Conservation (phyloP, 2,888 invertebrate species). For the Mesodorylaimus sp. region DNA sequence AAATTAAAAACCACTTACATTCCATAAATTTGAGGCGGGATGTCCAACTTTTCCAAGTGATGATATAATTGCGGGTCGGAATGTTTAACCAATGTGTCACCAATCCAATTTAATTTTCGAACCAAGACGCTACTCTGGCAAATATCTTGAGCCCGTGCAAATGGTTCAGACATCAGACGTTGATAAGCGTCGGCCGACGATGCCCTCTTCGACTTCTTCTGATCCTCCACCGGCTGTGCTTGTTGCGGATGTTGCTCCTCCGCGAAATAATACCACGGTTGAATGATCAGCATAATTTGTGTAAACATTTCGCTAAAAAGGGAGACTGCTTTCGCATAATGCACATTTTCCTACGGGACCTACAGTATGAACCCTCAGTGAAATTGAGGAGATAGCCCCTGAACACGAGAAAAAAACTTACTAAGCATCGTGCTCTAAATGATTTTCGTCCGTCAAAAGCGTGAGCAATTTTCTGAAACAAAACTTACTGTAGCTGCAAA, state of each 20-base stretch:
- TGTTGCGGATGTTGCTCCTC: too few relatives aligned
- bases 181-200: not conserved
- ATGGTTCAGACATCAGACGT: too few relatives aligned
- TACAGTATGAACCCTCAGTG: too few relatives aligned
- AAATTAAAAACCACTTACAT: slow-evolving; percentile 44
- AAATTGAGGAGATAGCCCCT: not conserved
- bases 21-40: slow-evolving; percentile 65
- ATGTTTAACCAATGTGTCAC: slow-evolving; percentile 46
- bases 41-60: slow-evolving; percentile 51
- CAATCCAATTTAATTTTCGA: slow-evolving; percentile 34
- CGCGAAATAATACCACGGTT: slow-evolving; percentile 32
- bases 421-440: slow-evolving; percentile 60
- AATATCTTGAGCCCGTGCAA: slow-evolving; percentile 31
- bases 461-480: slow-evolving; percentile 45
- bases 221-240: too few relatives aligned
- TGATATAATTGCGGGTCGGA: slow-evolving; percentile 44
- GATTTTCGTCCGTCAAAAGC: slow-evolving; percentile 47
- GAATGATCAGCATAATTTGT: slow-evolving; percentile 36
- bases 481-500: slow-evolving; percentile 10
- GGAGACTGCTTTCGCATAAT: too few relatives aligned
- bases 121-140: slow-evolving; percentile 34
- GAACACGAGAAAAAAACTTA: slow-evolving; percentile 36
- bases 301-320: slow-evolving; percentile 35
- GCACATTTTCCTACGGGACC: not conserved
- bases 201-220: slow-evolving; percentile 9